phyloP scores from a whole-genome alignment of 1,140 invertebrate genomes.

The Pararge aegeria region DNA sequence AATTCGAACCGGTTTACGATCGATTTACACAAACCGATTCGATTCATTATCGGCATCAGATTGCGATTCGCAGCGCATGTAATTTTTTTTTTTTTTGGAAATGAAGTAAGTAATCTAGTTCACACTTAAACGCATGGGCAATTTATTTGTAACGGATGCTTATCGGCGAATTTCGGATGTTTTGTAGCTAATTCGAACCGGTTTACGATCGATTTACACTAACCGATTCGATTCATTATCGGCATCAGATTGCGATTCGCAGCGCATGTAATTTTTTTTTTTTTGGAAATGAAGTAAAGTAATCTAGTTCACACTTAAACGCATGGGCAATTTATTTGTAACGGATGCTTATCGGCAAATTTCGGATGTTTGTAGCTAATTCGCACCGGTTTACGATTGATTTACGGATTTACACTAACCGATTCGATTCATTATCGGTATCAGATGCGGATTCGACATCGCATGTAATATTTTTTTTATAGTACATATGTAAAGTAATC shows the following conservation, averaged over 20 bases:
- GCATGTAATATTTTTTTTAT: no score
- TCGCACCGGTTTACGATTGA: not conserved
- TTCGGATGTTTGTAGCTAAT: slow-evolving; percentile 4
- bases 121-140: not conserved
- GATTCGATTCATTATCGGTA: no score
- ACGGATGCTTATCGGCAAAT: slow-evolving; percentile 2
- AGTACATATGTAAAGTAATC: no score
- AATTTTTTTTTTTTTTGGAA: no score
- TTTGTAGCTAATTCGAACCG: slow-evolving; percentile 5
- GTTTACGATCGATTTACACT: not conserved
- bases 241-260: no score
- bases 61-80: no score
- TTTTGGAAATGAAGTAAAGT: no score
- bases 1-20: not conserved
- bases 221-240: not conserved
- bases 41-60: no score
- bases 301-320: not conserved
- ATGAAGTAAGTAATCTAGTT: no score
- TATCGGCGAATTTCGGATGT: not conserved
- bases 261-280: no score
- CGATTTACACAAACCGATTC: not conserved
- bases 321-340: not conserved
- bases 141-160: slow-evolving; percentile 5
- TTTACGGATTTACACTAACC: not conserved
- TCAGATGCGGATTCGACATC: no score